Percentiles rank a stretch among this genome's conserved stretches.
These are phyloP conservation scores for Poeciliopsis presidionis DNA, from an alignment of 2,797 vertebrate genomes.

Conservation along the genomic window DNA sequence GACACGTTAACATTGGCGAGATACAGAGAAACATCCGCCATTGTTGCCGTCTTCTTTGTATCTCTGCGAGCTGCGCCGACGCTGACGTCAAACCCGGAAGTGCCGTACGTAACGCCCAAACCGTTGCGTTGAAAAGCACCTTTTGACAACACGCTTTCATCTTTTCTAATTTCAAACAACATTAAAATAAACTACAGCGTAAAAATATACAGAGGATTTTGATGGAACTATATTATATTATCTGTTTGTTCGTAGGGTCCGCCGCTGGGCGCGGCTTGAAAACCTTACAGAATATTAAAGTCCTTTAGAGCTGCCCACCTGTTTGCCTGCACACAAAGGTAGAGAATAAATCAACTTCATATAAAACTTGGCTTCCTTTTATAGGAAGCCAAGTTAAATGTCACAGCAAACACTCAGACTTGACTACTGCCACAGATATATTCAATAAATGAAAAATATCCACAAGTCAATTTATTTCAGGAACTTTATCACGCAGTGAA, in stretches of 20 bases:
- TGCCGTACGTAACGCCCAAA: conserved; percentile 8
- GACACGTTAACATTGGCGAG: conserved; percentile 75
- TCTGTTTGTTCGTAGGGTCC: not conserved
- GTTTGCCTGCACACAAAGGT: not conserved
- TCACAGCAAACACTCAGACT: not conserved
- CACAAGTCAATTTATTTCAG: not conserved
- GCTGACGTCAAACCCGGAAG: conserved; percentile 53
- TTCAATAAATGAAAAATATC: not conserved
- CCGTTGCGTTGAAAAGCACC: not conserved
- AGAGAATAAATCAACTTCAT: not conserved
- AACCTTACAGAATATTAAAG: no score
- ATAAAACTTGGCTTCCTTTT: no score
- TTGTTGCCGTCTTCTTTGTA: conserved; percentile 62
- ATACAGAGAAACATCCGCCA: conserved; percentile 78
- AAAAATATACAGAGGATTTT: not conserved
- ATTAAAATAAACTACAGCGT: not conserved
- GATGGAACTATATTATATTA: not conserved
- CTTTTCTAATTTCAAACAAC: not conserved
- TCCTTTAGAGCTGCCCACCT: no score
- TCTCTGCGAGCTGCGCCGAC: conserved; percentile 50
- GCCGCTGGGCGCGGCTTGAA: no score
- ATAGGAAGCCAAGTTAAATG: not conserved
- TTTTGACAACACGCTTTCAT: not conserved
- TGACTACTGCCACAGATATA: not conserved
- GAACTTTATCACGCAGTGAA: not conserved